Base-by-base conservation (phyloP, 92 coral and sea anemone genomes). In the Epizoanthus illoricatus region DNA sequence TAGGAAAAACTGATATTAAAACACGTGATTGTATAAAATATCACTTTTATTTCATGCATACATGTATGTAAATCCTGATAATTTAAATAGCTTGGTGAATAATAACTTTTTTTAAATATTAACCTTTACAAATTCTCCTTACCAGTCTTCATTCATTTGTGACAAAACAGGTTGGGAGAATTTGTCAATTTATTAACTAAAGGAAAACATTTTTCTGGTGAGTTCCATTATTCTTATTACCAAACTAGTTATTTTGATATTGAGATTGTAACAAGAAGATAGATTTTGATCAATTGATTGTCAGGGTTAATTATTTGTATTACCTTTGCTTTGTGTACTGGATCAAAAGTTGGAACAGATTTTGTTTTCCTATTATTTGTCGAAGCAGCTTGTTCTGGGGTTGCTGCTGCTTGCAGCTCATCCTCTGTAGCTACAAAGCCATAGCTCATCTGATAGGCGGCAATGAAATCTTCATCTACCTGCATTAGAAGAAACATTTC, bases 401-500 rank as follows among this genome's bases (percentile, higher is more conserved):
- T 41, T 40, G 41, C 40, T 67, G 59, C 5, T 54, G 68, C 15
- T 33, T 45, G 39, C 0, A 42, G 18, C 63, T 76, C 61, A 52
- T 84, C 89, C 24, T 69, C 90, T 45, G 93, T 52, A 45, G 90
- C 49, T 3, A 84, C 78, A 67, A 91, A 93, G 19, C 98, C 98
- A 86, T 95, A 95, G 66, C 82, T 93, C 98, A 95, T 89, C 73
- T 95, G 98, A 87, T 95, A 95, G 49, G 93, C 88, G 5, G 98
- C 98, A 52, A 95, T 86, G 55, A 95, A 95, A 72, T 95, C 98
- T 74, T 95, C 98, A 91, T 95, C 98, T 6, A 94, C 94, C 96
- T 94, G 65, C 2, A 20, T 68, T 65, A 9, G 43, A 36, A 52
- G 15, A 28, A 71, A 52, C 56, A 11, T 52, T 52, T 52, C 11